These are phyloP conservation scores for Hyperoplus lanceolatus DNA, from an alignment of 2,797 vertebrate genomes.

Conservation along the genomic window DNA sequence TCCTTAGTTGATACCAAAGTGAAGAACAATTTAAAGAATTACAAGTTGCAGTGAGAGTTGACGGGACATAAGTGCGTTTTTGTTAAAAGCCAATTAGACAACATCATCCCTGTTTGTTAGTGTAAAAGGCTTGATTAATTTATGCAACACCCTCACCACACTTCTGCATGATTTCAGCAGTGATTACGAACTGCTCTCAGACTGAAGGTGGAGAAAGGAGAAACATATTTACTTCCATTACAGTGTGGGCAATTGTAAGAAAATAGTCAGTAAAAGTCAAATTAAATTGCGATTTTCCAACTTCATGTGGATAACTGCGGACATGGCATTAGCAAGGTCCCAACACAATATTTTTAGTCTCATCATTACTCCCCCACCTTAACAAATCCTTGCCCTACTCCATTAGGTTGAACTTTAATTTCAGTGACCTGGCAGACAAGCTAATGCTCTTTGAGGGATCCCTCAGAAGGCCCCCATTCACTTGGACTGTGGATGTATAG, in stretches of 20 bases:
- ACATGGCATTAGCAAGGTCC: constrained; percentile 9
- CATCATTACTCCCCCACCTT: constrained; percentile 49
- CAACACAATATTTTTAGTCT: constrained; percentile 43
- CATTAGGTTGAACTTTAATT: constrained; percentile 78
- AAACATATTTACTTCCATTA: not conserved
- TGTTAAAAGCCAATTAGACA: not conserved
- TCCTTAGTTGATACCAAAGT: not conserved
- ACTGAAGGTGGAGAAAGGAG: not conserved
- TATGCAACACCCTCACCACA: not conserved
- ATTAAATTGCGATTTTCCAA: constrained; percentile 5
- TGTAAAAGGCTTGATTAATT: not conserved
- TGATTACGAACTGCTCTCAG: not conserved
- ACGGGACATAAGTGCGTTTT: not conserved
- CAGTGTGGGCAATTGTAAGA: not conserved
- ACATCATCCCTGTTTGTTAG: not conserved
- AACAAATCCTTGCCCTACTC: constrained; percentile 37
- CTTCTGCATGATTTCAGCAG: not conserved
- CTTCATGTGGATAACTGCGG: not conserved
- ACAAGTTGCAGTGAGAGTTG: not conserved
- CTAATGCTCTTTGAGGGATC: constrained; percentile 78
- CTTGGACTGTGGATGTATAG: constrained; percentile 38
- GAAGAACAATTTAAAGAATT: not conserved
- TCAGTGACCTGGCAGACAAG: constrained; percentile 60
- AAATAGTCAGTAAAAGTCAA: not conserved
- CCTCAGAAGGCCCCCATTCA: constrained; percentile 69